These are phyloP conservation scores for Papilio protenor DNA, from an alignment of 2,888 invertebrate genomes.

Conservation along the genomic window DNA sequence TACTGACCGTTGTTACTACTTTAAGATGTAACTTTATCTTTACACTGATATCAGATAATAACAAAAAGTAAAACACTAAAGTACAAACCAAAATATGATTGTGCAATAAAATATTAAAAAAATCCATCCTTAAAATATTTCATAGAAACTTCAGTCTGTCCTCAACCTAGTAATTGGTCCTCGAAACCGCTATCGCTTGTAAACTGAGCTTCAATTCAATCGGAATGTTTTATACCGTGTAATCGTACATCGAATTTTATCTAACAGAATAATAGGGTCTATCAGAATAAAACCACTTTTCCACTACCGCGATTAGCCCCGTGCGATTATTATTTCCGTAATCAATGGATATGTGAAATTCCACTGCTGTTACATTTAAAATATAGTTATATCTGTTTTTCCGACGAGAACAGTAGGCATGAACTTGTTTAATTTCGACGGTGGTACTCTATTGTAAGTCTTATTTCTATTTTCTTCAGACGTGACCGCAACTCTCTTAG, in stretches of 20 bases:
- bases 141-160: not conserved
- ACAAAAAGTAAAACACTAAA: not conserved
- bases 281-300: conserved; percentile 3
- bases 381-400: not conserved
- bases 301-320: not conserved
- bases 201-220: conserved; percentile 52
- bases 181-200: conserved; percentile 50
- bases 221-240: conserved; percentile 47
- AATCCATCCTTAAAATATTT: conserved; percentile 1
- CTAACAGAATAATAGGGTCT: conserved; percentile 44
- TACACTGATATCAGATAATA: not conserved
- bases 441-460: too few species aligned
- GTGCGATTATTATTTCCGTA: not conserved
- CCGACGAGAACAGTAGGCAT: not conserved
- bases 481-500: not conserved
- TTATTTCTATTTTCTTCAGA: too few species aligned
- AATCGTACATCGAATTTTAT: conserved; percentile 47
- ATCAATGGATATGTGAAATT: not conserved
- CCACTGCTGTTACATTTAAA: not conserved
- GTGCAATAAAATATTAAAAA: not conserved
- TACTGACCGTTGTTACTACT: too few species aligned
- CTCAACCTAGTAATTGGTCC: conserved; percentile 50
- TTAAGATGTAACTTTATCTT: too few species aligned
- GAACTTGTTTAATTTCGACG: too few species aligned
- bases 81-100: not conserved